A percentile compares a stretch with the other conserved stretches of the same genome.
phyloP scores from a whole-genome alignment of 1,140 invertebrate species.

The Manduca sexta region DNA sequence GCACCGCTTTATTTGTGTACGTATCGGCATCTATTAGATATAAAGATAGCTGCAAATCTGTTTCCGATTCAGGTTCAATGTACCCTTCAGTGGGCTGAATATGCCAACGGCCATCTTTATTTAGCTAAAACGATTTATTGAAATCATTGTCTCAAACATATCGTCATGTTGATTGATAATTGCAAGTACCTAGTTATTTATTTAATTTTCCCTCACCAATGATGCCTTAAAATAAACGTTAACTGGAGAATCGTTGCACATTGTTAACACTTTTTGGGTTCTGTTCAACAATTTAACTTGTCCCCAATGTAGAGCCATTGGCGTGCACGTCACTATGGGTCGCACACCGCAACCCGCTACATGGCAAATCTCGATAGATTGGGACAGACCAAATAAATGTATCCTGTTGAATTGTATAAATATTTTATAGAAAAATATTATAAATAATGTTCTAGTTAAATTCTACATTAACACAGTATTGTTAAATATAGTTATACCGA shows the following conservation, averaged over 20 bases:
- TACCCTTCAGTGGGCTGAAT: constrained; percentile 45
- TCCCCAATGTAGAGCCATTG: constrained; percentile 49
- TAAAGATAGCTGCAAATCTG: constrained; percentile 37
- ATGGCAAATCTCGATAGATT: constrained; percentile 49
- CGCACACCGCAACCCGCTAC: constrained; percentile 47
- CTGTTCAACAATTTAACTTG: constrained; percentile 49
- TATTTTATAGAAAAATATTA: background rate
- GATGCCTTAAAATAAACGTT: constrained; percentile 41
- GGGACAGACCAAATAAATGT: constrained; percentile 45
- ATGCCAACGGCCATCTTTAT: constrained; percentile 52
- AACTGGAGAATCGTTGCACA: constrained; percentile 61
- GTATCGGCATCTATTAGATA: constrained; percentile 50
- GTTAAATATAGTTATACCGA: no score
- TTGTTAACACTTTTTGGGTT: constrained; percentile 38
- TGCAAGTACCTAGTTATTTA: background rate
- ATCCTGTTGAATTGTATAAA: constrained; percentile 26
- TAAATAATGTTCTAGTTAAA: no score
- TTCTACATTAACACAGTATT: no score
- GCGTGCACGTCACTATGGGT: constrained; percentile 56
- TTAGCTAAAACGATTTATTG: constrained; percentile 28
- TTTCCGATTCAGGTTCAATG: constrained; percentile 48
- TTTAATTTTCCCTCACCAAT: constrained; percentile 31
- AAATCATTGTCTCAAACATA: background rate
- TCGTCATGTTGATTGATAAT: background rate
- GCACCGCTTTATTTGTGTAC: constrained; percentile 55